Conservation (phyloP, 2,888 invertebrate genomes). For the Zaprionus bogoriensis region DNA sequence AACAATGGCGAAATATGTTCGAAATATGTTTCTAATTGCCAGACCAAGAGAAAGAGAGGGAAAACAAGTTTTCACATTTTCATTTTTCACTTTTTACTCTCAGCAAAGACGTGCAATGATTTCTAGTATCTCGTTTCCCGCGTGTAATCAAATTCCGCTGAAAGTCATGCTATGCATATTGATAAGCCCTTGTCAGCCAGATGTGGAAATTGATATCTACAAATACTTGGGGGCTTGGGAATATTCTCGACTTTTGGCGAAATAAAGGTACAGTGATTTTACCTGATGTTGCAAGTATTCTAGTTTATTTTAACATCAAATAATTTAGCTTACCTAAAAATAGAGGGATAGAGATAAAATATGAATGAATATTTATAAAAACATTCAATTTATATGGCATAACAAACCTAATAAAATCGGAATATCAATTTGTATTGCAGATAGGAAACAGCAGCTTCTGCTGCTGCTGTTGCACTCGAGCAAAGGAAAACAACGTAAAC, state of each 20-base stretch:
- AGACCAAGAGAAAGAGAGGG: neutral
- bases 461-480: neutral
- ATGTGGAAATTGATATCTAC: constrained; percentile 20
- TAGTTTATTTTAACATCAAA: too few relatives aligned
- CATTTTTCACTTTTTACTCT: constrained; percentile 2
- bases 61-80: constrained; percentile 33
- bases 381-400: constrained; percentile 4
- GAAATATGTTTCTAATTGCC: constrained; percentile 67
- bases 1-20: constrained; percentile 28
- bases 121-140: constrained; percentile 14
- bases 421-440: neutral
- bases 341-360: too few relatives aligned
- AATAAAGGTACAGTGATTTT: too few relatives aligned
- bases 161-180: constrained; percentile 32
- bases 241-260: too few relatives aligned
- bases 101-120: constrained; percentile 43
- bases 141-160: constrained; percentile 22
- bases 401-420: neutral
- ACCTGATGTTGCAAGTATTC: too few relatives aligned
- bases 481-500: neutral
- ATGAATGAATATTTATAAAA: neutral
- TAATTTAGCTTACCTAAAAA: constrained; percentile 41
- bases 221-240: neutral
- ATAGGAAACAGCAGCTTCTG: neutral
- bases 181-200: constrained; percentile 12